Evolutionary conservation across 2,113 vertebrate genomes (phyloP).

Genomic region (Donacobius atricapilla): DNA sequence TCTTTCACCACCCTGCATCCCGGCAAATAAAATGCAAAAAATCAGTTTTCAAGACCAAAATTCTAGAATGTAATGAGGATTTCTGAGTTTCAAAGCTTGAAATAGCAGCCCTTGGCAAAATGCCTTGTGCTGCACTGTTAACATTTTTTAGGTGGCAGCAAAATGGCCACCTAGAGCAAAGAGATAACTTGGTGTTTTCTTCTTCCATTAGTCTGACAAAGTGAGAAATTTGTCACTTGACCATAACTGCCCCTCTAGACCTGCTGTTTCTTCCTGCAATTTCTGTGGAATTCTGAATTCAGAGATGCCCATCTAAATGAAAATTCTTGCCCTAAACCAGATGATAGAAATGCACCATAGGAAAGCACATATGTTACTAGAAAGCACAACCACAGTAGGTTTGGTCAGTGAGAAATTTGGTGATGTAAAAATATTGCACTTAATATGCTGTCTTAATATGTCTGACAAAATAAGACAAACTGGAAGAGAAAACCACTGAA

Average conservation of each 20-base stretch:
- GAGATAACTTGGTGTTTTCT: conserved; percentile 69
- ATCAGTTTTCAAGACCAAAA: conserved; percentile 37
- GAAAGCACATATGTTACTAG: neutral
- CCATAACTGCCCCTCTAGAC: conserved; percentile 56
- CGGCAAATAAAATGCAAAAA: conserved; percentile 46
- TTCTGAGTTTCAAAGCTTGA: conserved; percentile 67
- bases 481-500: neutral
- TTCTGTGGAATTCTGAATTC: conserved; percentile 49
- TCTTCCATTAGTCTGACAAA: conserved; percentile 70
- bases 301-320: conserved; percentile 1
- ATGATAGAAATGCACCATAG: neutral
- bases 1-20: conserved; percentile 36
- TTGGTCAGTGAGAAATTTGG: neutral
- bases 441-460: neutral
- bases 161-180: conserved; percentile 62
- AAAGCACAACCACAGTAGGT: neutral
- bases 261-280: conserved; percentile 50
- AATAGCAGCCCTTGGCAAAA: conserved; percentile 16
- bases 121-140: conserved; percentile 49
- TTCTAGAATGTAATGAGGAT: conserved; percentile 13
- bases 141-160: conserved; percentile 55
- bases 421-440: neutral
- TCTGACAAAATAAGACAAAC: neutral
- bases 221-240: conserved; percentile 67
- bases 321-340: conserved; percentile 22